These are phyloP conservation scores for Neelides sp. DNA, from an alignment of 1,140 invertebrate genomes.

Conservation along the genomic window DNA sequence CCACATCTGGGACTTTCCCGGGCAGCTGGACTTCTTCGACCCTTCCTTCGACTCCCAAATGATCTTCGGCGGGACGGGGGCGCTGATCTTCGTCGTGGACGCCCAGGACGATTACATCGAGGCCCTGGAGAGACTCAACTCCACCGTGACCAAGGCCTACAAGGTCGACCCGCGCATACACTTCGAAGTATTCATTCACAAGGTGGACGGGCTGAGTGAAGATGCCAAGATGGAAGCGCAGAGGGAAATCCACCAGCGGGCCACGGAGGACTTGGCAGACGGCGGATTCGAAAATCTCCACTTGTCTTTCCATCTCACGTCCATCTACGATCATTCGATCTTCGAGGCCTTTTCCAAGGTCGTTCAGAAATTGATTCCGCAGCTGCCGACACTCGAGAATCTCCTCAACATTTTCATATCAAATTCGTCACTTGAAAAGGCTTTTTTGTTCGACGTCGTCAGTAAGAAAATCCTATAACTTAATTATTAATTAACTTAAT, in stretches of 20 bases:
- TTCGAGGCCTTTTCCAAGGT: constrained; percentile 99
- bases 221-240: constrained; percentile 98
- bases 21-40: constrained; percentile 96
- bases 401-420: constrained; percentile 98
- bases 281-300: constrained; percentile 71
- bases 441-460: constrained; percentile 95
- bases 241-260: constrained; percentile 91
- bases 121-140: constrained; percentile 79
- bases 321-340: constrained; percentile 99
- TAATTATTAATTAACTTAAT: neutral
- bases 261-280: constrained; percentile 86
- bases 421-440: constrained; percentile 95
- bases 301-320: constrained; percentile 92
- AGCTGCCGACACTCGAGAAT: constrained; percentile 92
- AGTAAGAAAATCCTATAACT: constrained; percentile 45
- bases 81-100: constrained; percentile 97
- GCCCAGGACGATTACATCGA: constrained; percentile 97
- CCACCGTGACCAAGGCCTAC: constrained; percentile 86
- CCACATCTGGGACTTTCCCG: constrained; percentile 99
- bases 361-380: constrained; percentile 96
- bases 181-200: constrained; percentile 98
- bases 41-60: constrained; percentile 87
- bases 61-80: constrained; percentile 88
- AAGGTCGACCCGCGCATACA: constrained; percentile 92
- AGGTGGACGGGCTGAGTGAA: constrained; percentile 94